These are phyloP conservation scores for Monopterus albus DNA, from an alignment of 2,113 vertebrate species.

Conservation along the genomic window DNA sequence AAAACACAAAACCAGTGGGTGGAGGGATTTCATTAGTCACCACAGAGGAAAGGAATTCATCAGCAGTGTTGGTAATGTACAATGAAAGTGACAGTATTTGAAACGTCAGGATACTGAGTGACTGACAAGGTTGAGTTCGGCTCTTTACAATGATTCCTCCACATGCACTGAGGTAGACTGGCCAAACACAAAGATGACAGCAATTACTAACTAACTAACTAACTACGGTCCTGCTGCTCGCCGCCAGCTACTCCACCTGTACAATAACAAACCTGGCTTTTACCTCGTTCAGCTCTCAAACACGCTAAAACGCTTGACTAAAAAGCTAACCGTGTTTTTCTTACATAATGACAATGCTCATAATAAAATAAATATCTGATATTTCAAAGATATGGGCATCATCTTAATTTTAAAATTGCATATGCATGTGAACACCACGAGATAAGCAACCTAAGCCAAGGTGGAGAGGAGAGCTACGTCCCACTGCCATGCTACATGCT, in stretches of 20 bases:
- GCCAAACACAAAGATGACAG: conserved; percentile 83
- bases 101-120: conserved; percentile 64
- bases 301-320: conserved; percentile 60
- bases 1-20: no score
- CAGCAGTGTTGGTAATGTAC: conserved; percentile 39
- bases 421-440: conserved; percentile 59
- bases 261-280: conserved; percentile 74
- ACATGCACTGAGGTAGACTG: conserved; percentile 93
- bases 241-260: conserved; percentile 69
- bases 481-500: conserved; percentile 9
- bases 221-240: conserved; percentile 67
- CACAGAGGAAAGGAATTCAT: conserved; percentile 32
- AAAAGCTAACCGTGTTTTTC: conserved; percentile 74
- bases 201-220: conserved; percentile 54
- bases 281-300: conserved; percentile 42
- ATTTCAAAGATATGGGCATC: conserved; percentile 86
- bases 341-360: conserved; percentile 87
- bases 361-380: conserved; percentile 92
- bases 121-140: conserved; percentile 56
- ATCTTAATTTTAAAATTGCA: conserved; percentile 88
- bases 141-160: conserved; percentile 72
- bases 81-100: conserved; percentile 35
- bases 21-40: no score
- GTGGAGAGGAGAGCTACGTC: conserved; percentile 20
- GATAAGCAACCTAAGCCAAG: conserved; percentile 49